Conservation (phyloP, 2,888 invertebrate species). For the Megamerina dolium region DNA sequence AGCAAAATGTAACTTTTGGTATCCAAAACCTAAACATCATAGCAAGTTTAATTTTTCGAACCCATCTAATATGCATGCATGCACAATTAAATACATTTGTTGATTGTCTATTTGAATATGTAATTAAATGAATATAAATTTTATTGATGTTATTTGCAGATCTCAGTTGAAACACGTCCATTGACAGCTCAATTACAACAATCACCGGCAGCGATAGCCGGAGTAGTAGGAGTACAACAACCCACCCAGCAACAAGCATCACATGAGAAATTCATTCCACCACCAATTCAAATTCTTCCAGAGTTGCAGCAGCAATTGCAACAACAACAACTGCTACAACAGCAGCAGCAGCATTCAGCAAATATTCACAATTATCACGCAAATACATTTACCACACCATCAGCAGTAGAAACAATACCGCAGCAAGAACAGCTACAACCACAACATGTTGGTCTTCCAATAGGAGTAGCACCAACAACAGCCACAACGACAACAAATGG, state of each 20-base stretch:
- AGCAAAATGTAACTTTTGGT: no score
- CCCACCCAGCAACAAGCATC: constrained; percentile 6
- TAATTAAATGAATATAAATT: no score
- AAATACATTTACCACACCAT: constrained; percentile 37
- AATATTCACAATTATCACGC: constrained; percentile 30
- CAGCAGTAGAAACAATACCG: constrained; percentile 16
- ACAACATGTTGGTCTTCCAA: constrained; percentile 23
- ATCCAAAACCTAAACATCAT: no score
- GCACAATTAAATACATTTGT: no score
- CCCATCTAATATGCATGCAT: no score
- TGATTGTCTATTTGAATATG: no score
- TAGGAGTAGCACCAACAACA: no score
- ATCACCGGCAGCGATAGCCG: constrained; percentile 18
- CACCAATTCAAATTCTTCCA: constrained; percentile 40
- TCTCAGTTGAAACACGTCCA: constrained; percentile 46
- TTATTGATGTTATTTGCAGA: constrained; percentile 24
- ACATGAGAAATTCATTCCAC: constrained; percentile 40
- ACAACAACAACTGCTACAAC: constrained; percentile 24
- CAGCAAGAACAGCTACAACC: constrained; percentile 17
- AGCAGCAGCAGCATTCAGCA: constrained; percentile 25
- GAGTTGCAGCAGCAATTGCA: constrained; percentile 29
- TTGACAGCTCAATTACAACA: constrained; percentile 24
- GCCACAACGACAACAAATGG: constrained; percentile 32
- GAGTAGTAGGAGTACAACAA: no score
- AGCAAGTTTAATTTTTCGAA: no score